phyloP scores from a whole-genome alignment of 2,888 invertebrate genomes.

The Trachelus troglodyta region DNA sequence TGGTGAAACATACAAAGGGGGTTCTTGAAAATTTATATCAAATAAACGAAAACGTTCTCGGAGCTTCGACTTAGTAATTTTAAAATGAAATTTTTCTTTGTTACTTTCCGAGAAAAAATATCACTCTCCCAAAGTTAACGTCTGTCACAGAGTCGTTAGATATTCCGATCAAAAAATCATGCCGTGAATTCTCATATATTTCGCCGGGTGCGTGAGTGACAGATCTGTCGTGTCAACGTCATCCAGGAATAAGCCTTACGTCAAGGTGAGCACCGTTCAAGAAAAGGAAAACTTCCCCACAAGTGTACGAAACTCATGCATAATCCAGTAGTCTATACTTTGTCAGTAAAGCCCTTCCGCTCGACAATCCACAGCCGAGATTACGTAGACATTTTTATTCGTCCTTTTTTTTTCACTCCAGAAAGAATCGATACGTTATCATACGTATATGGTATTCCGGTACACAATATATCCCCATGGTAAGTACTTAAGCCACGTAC shows the following conservation, averaged over 20 bases:
- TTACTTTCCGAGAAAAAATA: neutral
- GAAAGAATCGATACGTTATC: neutral
- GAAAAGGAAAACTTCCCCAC: neutral
- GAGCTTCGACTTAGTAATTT: neutral
- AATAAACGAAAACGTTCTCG: neutral
- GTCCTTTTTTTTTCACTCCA: constrained; percentile 5
- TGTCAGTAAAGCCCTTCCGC: constrained; percentile 23
- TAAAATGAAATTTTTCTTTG: neutral
- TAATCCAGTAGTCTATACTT: constrained; percentile 43
- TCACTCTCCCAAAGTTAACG: neutral
- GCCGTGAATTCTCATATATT: neutral
- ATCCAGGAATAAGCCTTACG: neutral
- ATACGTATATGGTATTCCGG: neutral
- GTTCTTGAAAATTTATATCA: neutral
- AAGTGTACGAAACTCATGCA: constrained; percentile 34
- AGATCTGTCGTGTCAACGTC: neutral
- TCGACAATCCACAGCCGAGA: constrained; percentile 12
- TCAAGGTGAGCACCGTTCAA: neutral
- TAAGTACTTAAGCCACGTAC: neutral
- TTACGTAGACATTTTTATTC: constrained; percentile 8
- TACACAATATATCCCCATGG: neutral
- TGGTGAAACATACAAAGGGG: neutral
- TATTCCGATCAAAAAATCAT: neutral
- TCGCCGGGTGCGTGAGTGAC: neutral
- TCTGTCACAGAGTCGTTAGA: neutral